Evolutionary conservation across 2,797 vertebrate genomes (phyloP).

Genomic region (Furcifer pardalis): DNA sequence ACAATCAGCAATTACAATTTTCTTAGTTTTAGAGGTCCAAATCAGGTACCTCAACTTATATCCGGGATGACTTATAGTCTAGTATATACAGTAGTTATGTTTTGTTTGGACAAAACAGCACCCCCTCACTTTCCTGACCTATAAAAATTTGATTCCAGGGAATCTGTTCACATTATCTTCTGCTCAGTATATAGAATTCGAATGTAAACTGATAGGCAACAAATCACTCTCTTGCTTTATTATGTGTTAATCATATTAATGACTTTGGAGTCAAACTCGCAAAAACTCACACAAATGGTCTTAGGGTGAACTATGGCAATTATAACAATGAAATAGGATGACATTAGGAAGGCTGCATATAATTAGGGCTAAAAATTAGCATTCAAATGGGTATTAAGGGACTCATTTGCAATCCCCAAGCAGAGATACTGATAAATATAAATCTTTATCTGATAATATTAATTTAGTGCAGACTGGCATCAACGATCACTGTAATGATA

Average conservation of each 20-base stretch:
- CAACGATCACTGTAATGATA: slow-evolving; percentile 45
- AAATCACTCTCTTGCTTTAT: slow-evolving; percentile 48
- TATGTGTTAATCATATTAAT: slow-evolving; percentile 48
- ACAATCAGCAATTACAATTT: no score
- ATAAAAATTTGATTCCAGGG: slow-evolving; percentile 5
- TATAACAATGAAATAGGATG: slow-evolving; percentile 63
- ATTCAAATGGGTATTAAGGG: slow-evolving; percentile 59
- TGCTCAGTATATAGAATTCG: slow-evolving; percentile 23
- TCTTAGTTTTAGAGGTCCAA: no score
- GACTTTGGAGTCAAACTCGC: slow-evolving; percentile 59
- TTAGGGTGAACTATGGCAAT: slow-evolving; percentile 66
- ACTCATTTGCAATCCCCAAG: slow-evolving; percentile 52
- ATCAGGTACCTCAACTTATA: no score
- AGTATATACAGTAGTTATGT: no score
- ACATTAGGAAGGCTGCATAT: slow-evolving; percentile 64
- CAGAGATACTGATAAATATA: slow-evolving; percentile 55
- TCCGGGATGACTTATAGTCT: no score
- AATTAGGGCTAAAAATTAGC: slow-evolving; percentile 57
- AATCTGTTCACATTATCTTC: slow-evolving; percentile 11
- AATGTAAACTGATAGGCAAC: slow-evolving; percentile 39
- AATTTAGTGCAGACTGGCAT: slow-evolving; percentile 33
- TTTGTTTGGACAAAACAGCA: neutral
- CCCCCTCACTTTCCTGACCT: neutral
- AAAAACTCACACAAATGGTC: slow-evolving; percentile 35
- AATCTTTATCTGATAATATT: slow-evolving; percentile 52